Percentiles rank a stretch among this genome's conserved stretches.
These are phyloP conservation scores for Tenthredo scrophulariae DNA, from an alignment of 2,888 invertebrate genomes.

Conservation along the genomic window DNA sequence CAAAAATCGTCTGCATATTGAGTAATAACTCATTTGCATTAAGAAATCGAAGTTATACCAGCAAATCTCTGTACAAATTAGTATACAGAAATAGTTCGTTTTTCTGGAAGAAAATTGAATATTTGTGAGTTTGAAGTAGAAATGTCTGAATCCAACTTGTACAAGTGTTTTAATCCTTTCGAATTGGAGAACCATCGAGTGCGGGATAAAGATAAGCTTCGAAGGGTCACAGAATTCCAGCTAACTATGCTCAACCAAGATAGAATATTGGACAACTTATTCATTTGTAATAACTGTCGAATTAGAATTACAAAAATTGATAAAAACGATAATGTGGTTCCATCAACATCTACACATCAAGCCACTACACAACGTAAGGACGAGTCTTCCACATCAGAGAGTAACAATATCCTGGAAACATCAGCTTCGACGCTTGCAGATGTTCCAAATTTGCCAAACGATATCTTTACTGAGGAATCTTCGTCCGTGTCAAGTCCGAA, in stretches of 20 bases:
- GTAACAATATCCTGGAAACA: not conserved
- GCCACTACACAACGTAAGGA: not conserved
- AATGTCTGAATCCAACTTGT: not conserved
- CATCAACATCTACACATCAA: not conserved
- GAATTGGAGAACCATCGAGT: conserved; percentile 6
- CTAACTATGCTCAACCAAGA: not conserved
- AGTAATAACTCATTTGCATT: not conserved
- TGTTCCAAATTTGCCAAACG: not conserved
- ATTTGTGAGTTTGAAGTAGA: not conserved
- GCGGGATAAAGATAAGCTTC: not conserved
- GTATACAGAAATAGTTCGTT: too few species aligned
- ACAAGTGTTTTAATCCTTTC: not conserved
- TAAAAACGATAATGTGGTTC: too few species aligned
- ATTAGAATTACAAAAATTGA: not conserved
- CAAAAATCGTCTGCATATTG: not conserved
- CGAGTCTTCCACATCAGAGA: not conserved
- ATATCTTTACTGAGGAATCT: not conserved
- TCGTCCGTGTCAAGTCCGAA: not conserved
- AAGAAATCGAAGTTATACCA: not conserved
- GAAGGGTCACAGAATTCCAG: conserved; percentile 13
- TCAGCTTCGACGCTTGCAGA: not conserved
- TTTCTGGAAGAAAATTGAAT: not conserved
- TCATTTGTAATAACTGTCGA: conserved; percentile 7
- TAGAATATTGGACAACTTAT: not conserved
- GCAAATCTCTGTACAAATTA: not conserved